phyloP scores from a whole-genome alignment of 1,140 invertebrate species.

The Ooceraea biroi region DNA sequence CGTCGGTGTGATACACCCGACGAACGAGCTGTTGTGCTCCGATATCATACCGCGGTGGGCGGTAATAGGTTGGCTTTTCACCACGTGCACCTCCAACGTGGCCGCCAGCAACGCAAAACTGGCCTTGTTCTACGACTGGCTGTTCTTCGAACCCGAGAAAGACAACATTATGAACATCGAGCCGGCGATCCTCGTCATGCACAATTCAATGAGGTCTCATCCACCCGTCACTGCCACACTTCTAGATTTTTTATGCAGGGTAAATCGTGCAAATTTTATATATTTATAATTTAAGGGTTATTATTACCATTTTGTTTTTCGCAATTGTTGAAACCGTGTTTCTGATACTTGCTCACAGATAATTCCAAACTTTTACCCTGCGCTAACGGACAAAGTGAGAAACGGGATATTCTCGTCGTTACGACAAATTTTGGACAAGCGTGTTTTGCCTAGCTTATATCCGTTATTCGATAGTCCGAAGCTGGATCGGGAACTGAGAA shows the following conservation, averaged over 20 bases:
- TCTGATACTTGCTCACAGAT: slow-evolving; percentile 88
- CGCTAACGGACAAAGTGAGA: slow-evolving; percentile 93
- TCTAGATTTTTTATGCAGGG: slow-evolving; percentile 97
- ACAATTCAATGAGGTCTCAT: slow-evolving; percentile 98
- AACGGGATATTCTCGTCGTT: slow-evolving; percentile 97
- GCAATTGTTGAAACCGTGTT: not conserved
- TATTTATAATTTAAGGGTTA: not conserved
- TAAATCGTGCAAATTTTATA: slow-evolving; percentile 78
- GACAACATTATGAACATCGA: slow-evolving; percentile 99
- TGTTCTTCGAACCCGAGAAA: slow-evolving; percentile 97
- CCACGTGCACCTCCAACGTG: slow-evolving; percentile 97
- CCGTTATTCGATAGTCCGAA: slow-evolving; percentile 97
- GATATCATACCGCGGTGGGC: slow-evolving; percentile 99
- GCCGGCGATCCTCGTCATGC: slow-evolving; percentile 99
- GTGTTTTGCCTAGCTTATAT: slow-evolving; percentile 95
- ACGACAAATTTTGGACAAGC: slow-evolving; percentile 96
- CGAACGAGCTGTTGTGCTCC: slow-evolving; percentile 98
- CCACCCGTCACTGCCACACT: slow-evolving; percentile 97
- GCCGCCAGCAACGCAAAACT: slow-evolving; percentile 98
- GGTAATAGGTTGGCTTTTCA: slow-evolving; percentile 98
- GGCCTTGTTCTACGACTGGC: slow-evolving; percentile 98
- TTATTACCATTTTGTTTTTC: not conserved
- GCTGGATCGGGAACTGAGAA: slow-evolving; percentile 94
- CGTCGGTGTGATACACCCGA: slow-evolving; percentile 98
- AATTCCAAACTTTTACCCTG: slow-evolving; percentile 96